phyloP scores from a whole-genome alignment of 2,888 invertebrate species.

The Heliconius sara region DNA sequence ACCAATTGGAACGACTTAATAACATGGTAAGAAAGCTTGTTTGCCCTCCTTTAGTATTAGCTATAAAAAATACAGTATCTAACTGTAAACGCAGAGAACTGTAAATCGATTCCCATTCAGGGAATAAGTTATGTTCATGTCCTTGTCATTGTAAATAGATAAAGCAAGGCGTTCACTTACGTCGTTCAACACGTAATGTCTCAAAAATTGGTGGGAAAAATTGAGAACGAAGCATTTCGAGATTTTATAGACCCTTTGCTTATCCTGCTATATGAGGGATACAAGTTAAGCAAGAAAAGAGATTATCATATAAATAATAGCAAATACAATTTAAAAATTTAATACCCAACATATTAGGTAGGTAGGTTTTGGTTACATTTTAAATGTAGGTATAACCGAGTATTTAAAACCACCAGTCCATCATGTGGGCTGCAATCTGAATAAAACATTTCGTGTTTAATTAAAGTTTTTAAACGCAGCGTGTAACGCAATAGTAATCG shows the following conservation, averaged over 20 bases:
- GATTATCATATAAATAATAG: background rate
- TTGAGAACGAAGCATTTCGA: background rate
- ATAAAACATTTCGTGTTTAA: slow-evolving; percentile 17
- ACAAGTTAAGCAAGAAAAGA: background rate
- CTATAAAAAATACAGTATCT: background rate
- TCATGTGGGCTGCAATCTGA: slow-evolving; percentile 16
- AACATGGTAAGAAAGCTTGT: background rate
- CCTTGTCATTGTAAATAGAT: too few relatives aligned
- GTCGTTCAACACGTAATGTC: too few relatives aligned
- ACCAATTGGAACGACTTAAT: background rate
- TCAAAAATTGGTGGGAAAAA: background rate
- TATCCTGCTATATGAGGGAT: background rate
- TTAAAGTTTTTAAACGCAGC: background rate
- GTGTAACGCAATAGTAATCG: slow-evolving; percentile 11
- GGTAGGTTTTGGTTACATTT: background rate
- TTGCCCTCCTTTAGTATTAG: background rate
- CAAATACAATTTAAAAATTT: background rate
- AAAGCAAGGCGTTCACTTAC: background rate
- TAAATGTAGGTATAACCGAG: background rate
- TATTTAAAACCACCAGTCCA: slow-evolving; percentile 4
- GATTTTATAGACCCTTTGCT: background rate
- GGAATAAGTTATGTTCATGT: too few relatives aligned
- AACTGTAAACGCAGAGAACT: too few relatives aligned
- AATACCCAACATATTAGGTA: background rate
- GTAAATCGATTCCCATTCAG: too few relatives aligned